These are phyloP conservation scores for Tetrao urogallus DNA, from an alignment of 2,113 vertebrate genomes.

Conservation along the genomic window DNA sequence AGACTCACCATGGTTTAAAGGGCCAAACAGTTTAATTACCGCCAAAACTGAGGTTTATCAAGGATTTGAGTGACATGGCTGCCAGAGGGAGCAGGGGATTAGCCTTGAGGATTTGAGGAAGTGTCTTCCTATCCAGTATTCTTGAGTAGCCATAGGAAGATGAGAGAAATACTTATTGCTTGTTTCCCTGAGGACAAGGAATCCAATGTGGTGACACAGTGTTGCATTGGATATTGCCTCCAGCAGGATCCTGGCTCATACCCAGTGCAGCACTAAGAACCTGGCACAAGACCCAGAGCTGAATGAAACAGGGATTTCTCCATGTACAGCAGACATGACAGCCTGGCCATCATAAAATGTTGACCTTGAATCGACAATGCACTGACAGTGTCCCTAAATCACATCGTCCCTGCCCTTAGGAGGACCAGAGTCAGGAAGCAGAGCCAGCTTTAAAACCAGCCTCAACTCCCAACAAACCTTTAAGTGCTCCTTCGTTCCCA, in stretches of 20 bases:
- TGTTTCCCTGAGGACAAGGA: neutral
- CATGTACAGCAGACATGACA: neutral
- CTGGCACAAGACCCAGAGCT: slow-evolving; percentile 28
- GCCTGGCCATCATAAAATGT: neutral
- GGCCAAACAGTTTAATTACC: slow-evolving; percentile 21
- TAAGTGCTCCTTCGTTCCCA: neutral
- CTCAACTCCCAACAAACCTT: neutral
- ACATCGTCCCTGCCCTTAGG: neutral
- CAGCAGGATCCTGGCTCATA: neutral
- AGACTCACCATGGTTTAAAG: neutral
- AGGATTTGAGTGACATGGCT: neutral
- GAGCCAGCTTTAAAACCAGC: neutral
- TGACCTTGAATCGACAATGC: neutral
- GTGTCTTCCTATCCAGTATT: neutral
- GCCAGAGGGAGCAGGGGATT: neutral
- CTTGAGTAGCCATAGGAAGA: neutral
- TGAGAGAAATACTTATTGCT: neutral
- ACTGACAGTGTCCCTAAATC: neutral
- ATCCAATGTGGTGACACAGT: slow-evolving; percentile 14
- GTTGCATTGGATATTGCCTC: slow-evolving; percentile 1
- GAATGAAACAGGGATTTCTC: slow-evolving; percentile 40
- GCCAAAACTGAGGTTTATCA: neutral
- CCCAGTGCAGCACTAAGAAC: neutral
- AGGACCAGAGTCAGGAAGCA: neutral
- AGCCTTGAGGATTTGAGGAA: neutral